These are phyloP conservation scores for Pantherophis vulpinus DNA, from an alignment of 2,797 vertebrate genomes.

Conservation along the genomic window DNA sequence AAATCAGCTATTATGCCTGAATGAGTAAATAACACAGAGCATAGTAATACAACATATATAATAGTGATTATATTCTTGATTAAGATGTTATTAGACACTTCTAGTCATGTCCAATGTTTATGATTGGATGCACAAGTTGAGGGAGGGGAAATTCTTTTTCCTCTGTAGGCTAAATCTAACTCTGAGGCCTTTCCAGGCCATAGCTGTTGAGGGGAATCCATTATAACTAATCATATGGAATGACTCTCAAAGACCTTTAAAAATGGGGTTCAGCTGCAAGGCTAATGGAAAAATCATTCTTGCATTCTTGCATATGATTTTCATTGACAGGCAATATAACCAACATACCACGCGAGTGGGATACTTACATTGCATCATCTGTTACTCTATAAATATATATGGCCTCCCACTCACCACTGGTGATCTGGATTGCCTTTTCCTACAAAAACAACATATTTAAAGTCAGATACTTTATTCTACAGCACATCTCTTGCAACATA, in stretches of 20 bases:
- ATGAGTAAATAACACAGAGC: not conserved
- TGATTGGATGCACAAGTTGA: not conserved
- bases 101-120: not conserved
- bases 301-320: not conserved
- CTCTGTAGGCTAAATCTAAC: not conserved
- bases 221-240: not conserved
- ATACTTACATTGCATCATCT: constrained; percentile 87
- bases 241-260: not conserved
- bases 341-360: constrained; percentile 31
- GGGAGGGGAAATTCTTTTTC: not conserved
- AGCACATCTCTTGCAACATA: constrained; percentile 52
- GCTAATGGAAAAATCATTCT: not conserved
- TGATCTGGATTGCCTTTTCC: constrained; percentile 86
- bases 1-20: not conserved
- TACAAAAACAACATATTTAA: constrained; percentile 68
- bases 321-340: constrained; percentile 33
- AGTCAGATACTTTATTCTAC: constrained; percentile 50
- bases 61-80: not conserved
- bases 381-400: constrained; percentile 91
- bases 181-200: not conserved
- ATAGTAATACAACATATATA: not conserved
- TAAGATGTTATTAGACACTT: not conserved
- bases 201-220: not conserved
- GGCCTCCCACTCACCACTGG: constrained; percentile 95
- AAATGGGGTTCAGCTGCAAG: not conserved